Percentiles rank a stretch among this genome's conserved stretches.
phyloP scores from a whole-genome alignment of 2,797 vertebrate genomes.

The Sciaenops ocellatus region DNA sequence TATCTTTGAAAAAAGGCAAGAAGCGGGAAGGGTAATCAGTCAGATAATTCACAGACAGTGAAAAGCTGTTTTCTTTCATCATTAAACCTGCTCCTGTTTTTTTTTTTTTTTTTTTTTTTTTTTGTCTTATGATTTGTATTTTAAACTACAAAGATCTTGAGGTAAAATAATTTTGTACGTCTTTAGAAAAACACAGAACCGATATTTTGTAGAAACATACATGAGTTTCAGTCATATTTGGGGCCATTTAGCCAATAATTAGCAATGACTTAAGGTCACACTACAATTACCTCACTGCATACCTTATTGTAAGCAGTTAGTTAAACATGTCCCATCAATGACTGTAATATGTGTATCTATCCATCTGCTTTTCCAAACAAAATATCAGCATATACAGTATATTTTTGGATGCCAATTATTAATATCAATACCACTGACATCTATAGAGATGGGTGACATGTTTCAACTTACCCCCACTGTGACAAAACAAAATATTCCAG shows the following conservation, averaged over 20 bases:
- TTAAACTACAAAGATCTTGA: neutral
- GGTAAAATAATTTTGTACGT: neutral
- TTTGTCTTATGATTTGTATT: too few relatives aligned
- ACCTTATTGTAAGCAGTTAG: too few relatives aligned
- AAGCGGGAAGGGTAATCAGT: neutral
- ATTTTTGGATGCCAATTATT: neutral
- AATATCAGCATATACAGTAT: too few relatives aligned
- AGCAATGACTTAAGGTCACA: neutral
- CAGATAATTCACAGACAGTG: neutral
- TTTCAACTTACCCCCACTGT: too few relatives aligned
- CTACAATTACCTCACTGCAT: neutral
- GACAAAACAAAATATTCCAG: too few relatives aligned
- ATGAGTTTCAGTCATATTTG: neutral
- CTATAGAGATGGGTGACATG: too few relatives aligned
- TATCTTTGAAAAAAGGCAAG: slow-evolving; percentile 12
- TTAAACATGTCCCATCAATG: too few relatives aligned
- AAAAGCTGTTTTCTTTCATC: slow-evolving; percentile 10
- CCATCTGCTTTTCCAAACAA: neutral
- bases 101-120: neutral
- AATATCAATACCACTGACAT: too few relatives aligned
- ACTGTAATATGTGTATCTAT: too few relatives aligned
- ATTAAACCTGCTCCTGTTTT: neutral
- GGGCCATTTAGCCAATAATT: neutral
- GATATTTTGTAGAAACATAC: neutral
- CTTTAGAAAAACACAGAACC: too few relatives aligned